Evolutionary conservation across 2,888 invertebrate genomes (phyloP).

Genomic region (Coecobrya sp.): DNA sequence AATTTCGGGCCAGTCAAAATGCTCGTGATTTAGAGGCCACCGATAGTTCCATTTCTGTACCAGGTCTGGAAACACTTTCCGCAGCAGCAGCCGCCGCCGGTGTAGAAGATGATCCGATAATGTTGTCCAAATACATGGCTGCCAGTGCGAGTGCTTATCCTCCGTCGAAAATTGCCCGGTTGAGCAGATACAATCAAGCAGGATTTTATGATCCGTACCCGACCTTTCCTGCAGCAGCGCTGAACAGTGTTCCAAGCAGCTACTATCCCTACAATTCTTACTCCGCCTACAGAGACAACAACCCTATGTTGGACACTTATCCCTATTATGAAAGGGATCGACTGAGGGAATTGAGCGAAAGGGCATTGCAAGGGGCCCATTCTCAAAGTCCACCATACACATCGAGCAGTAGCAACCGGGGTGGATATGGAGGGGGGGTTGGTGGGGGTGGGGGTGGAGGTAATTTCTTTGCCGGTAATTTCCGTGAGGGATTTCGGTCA

Average conservation of each 20-base stretch:
- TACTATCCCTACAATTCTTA: constrained; percentile 65
- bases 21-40: constrained; percentile 56
- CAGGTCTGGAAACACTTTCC: constrained; percentile 14
- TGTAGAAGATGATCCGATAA: constrained; percentile 45
- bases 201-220: constrained; percentile 72
- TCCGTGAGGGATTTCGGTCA: constrained; percentile 49
- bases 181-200: constrained; percentile 49
- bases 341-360: constrained; percentile 35
- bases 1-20: constrained; percentile 60
- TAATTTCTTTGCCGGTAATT: neutral
- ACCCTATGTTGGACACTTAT: constrained; percentile 78
- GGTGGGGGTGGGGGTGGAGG: constrained; percentile 52
- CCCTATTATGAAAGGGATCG: constrained; percentile 75
- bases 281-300: constrained; percentile 51
- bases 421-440: constrained; percentile 43
- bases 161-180: constrained; percentile 49
- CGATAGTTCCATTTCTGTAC: neutral
- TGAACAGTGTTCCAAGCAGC: constrained; percentile 53
- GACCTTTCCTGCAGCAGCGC: neutral
- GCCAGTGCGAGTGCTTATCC: constrained; percentile 70
- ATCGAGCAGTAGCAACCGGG: constrained; percentile 25
- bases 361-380: constrained; percentile 44
- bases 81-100: constrained; percentile 41
- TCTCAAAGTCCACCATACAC: constrained; percentile 36
- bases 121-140: constrained; percentile 63